A percentile compares a stretch with the other conserved stretches of the same genome.
Evolutionary conservation across 92 coral and sea anemone genomes (phyloP).

Genomic region (Metridium senile): DNA sequence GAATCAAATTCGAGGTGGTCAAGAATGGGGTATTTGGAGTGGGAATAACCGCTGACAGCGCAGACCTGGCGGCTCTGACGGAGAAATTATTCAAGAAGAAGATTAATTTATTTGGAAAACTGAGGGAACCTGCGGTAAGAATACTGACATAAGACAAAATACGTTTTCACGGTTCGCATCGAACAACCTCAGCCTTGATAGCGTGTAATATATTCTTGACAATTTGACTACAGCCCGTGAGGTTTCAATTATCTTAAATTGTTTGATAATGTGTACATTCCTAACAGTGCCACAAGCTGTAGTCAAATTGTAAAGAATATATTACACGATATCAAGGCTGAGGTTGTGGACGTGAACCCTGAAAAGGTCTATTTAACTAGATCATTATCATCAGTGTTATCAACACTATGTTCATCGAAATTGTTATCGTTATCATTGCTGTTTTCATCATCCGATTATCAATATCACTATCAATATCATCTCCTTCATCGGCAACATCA

Average conservation of each 20-base stretch:
- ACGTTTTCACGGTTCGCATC: too few relatives aligned
- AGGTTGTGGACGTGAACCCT: too few relatives aligned
- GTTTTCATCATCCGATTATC: not conserved
- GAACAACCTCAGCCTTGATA: too few relatives aligned
- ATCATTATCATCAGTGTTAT: not conserved
- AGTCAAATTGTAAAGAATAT: too few relatives aligned
- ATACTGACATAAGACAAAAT: not conserved
- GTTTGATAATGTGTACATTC: too few relatives aligned
- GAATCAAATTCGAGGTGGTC: slow-evolving; percentile 50
- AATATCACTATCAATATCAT: not conserved
- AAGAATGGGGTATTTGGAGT: slow-evolving; percentile 64
- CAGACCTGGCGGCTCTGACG: slow-evolving; percentile 45
- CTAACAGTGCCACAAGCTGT: too few relatives aligned
- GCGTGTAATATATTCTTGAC: too few relatives aligned
- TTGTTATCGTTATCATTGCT: not conserved
- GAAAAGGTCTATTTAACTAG: too few relatives aligned
- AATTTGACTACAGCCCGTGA: too few relatives aligned
- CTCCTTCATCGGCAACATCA: not conserved
- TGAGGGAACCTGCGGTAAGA: slow-evolving; percentile 48
- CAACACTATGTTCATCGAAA: not conserved
- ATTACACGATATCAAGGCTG: too few relatives aligned
- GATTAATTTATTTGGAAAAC: slow-evolving; percentile 47
- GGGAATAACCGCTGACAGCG: slow-evolving; percentile 57
- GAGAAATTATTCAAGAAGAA: slow-evolving; percentile 49
- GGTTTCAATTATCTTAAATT: too few relatives aligned